Evolutionary conservation across 2,797 vertebrate species (phyloP).

Genomic region (Thunnus albacares): DNA sequence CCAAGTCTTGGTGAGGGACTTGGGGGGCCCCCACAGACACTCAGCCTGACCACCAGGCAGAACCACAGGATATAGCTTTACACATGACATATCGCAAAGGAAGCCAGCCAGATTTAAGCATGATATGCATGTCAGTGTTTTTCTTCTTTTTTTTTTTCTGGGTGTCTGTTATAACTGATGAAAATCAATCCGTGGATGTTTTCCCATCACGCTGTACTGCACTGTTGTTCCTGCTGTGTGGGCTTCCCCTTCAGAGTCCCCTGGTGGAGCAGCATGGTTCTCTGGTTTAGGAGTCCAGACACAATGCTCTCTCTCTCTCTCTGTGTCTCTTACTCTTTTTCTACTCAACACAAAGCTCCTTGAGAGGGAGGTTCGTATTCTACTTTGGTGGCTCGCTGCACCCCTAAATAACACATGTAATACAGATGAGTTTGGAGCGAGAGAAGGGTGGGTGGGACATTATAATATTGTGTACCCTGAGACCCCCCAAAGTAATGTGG

Average conservation of each 20-base stretch:
- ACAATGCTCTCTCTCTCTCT: conserved; percentile 51
- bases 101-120: conserved; percentile 63
- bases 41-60: conserved; percentile 59
- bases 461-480: conserved; percentile 45
- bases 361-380: conserved; percentile 70
- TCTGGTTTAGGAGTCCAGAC: conserved; percentile 66
- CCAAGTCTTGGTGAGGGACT: conserved; percentile 50
- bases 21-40: conserved; percentile 37
- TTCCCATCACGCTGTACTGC: conserved; percentile 63
- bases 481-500: conserved; percentile 64
- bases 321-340: conserved; percentile 31
- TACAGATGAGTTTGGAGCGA: conserved; percentile 73
- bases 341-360: conserved; percentile 51
- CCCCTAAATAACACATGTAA: conserved; percentile 72
- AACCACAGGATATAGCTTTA: conserved; percentile 63
- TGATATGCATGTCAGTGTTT: conserved; percentile 60
- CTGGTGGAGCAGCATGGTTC: conserved; percentile 47
- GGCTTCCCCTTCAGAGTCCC: conserved; percentile 73
- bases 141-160: conserved; percentile 35
- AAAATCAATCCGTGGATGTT: conserved; percentile 73
- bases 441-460: conserved; percentile 58
- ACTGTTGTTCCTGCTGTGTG: conserved; percentile 79
- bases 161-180: conserved; percentile 69
- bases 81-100: conserved; percentile 66
- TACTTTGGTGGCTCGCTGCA: conserved; percentile 73